Evolutionary conservation across 1,140 invertebrate genomes (phyloP), one percentile per base, ranked within the genome.

Genomic region (Anoplolepis gracilipes): DNA sequence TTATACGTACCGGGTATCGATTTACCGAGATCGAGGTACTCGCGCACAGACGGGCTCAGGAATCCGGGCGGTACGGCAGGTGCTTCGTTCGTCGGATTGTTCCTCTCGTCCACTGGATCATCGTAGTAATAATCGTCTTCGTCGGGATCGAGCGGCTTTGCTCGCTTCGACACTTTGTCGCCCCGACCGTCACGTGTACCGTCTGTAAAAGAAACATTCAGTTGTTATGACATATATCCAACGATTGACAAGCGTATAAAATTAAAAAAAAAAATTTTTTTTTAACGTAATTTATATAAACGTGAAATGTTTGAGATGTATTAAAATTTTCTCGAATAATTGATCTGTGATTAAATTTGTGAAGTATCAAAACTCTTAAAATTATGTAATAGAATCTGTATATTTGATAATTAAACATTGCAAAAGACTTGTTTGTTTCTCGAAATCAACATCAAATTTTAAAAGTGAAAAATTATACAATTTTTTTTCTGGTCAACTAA

Each of bases 21-120:
- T 96, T 98, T 98, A 85, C 97, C 97, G 69, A 98, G 95, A 95
- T 98, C 97, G 65, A 98, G 95, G 94, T 98, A 98, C 94, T 98
- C 97, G 67, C 97, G 96, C 25, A 98, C 97, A 4, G 97, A 98
- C 55, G 97, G 97, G 92, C 97, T 98, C 75, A 98, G 95, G 93
- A 98, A 98, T 85, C 97, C 97, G 16, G 96, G 96, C 30, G 97
- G 97, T 75, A 97, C 96, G 57, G 96, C 96, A n/a, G 95, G 96
- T 46, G 95, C 92, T 57, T 96, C 96, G 67, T 96, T 95, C 42
- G 95, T 96, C 62, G 95, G 94, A 94, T 95, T 96, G 90, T 97
- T 97, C 88, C 97, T 94, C 87, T 97, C 97, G 88, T 97, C 97
- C 67, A 96, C 95, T 57, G 78, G 79, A 39, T 84, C 96, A 90